Percentiles rank a stretch among this genome's conserved stretches.
These are phyloP conservation scores for Eudorcas thomsonii DNA, from an alignment of 2,113 vertebrate species.

Conservation along the genomic window DNA sequence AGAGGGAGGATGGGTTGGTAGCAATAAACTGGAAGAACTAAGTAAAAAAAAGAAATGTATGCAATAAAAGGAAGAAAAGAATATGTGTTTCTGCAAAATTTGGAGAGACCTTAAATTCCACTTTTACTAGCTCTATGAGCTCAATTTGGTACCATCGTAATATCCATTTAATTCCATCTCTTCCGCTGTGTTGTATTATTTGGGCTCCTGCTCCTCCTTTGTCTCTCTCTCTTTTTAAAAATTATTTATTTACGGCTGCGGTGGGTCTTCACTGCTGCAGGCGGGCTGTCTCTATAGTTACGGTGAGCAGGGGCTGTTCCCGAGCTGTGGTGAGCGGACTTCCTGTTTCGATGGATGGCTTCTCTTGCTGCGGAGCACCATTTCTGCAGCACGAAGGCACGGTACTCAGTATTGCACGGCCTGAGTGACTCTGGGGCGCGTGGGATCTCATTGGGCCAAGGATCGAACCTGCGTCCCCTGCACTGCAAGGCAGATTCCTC, in stretches of 20 bases:
- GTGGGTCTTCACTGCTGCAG: not conserved
- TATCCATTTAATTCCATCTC: not conserved
- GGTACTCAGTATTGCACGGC: accelerated
- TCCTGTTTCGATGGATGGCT: not conserved
- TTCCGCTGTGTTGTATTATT: not conserved
- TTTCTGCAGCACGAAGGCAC: not conserved
- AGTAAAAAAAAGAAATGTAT: not conserved
- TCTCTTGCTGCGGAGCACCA: not conserved
- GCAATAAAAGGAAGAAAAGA: not conserved
- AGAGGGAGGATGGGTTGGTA: accelerated
- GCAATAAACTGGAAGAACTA: not conserved
- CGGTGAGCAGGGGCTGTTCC: not conserved
- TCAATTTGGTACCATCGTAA: not conserved
- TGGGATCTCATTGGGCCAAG: not conserved
- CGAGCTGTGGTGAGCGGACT: accelerated
- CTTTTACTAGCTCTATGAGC: no score
- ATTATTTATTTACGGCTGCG: no score
- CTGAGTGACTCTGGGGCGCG: not conserved
- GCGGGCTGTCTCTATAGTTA: not conserved
- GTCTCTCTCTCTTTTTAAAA: not conserved
- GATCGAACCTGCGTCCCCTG: accelerated
- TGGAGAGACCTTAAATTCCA: not conserved
- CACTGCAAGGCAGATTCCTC: not conserved
- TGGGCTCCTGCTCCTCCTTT: accelerated
- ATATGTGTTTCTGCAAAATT: not conserved